These are phyloP conservation scores for Rhorus exstirpatorius DNA, from an alignment of 2,888 invertebrate genomes.

Conservation along the genomic window DNA sequence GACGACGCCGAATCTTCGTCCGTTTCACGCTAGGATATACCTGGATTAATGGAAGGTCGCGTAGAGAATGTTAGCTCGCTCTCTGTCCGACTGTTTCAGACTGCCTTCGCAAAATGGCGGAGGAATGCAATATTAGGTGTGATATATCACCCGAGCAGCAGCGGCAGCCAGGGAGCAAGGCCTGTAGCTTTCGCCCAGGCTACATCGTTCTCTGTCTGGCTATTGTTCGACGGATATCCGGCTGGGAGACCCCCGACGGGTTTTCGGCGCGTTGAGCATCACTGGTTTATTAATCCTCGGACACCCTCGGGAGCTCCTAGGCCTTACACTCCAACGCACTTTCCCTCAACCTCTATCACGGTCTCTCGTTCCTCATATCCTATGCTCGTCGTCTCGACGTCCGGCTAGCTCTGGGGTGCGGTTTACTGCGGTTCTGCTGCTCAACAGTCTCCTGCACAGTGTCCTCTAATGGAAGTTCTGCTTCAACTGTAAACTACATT, in stretches of 20 bases:
- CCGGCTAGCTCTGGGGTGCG: constrained; percentile 45
- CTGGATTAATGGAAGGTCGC: constrained; percentile 61
- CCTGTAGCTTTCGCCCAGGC: constrained; percentile 55
- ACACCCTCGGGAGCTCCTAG: constrained; percentile 76
- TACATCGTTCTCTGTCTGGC: constrained; percentile 61
- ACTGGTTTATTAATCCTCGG: constrained; percentile 82
- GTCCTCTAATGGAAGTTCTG: constrained; percentile 50
- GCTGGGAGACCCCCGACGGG: constrained; percentile 62
- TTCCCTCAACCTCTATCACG: constrained; percentile 51
- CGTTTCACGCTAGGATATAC: constrained; percentile 37
- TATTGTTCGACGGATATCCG: constrained; percentile 72
- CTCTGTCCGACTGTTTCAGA: constrained; percentile 53
- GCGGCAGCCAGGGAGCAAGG: constrained; percentile 43
- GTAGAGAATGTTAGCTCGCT: constrained; percentile 49
- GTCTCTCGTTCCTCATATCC: constrained; percentile 42
- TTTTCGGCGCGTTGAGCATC: constrained; percentile 75
- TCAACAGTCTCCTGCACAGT: constrained; percentile 27
- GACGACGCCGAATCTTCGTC: constrained; percentile 45
- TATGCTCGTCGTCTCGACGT: constrained; percentile 57
- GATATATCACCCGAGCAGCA: constrained; percentile 77
- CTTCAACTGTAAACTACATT: constrained; percentile 25
- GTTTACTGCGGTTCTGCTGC: constrained; percentile 55
- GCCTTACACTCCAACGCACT: constrained; percentile 73
- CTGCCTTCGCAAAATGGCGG: constrained; percentile 67
- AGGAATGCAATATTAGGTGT: constrained; percentile 80